These are phyloP conservation scores for Phataginus tetradactyla DNA, from an alignment of 2,797 vertebrate species.

Conservation along the genomic window DNA sequence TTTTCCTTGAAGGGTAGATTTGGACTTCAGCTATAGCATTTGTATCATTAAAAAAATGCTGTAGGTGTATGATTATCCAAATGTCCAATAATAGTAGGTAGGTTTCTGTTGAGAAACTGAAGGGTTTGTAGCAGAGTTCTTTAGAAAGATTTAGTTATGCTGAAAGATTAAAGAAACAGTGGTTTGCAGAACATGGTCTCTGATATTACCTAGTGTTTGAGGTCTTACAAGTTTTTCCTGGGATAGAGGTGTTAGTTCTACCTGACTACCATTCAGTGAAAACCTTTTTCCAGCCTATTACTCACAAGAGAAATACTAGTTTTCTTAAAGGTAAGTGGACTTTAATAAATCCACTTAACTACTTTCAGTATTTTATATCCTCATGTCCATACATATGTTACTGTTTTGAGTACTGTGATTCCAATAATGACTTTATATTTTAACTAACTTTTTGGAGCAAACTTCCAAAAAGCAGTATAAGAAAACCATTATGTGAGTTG, in stretches of 20 bases:
- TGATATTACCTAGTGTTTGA: conserved; percentile 26
- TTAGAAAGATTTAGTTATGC: conserved; percentile 25
- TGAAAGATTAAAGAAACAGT: conserved; percentile 48
- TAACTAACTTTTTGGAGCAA: background rate
- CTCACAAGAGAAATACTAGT: conserved; percentile 4
- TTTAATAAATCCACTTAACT: conserved; percentile 22
- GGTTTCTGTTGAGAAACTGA: conserved; percentile 34
- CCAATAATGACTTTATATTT: conserved; percentile 23
- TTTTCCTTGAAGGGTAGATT: background rate
- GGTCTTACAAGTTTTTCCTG: conserved; percentile 32
- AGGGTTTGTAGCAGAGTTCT: background rate
- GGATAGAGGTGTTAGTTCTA: conserved; percentile 38
- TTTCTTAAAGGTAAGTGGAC: conserved; percentile 22
- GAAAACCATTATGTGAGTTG: conserved; percentile 9
- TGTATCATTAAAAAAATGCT: conserved; percentile 14
- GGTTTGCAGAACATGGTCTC: background rate
- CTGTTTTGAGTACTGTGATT: background rate
- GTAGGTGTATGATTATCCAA: background rate
- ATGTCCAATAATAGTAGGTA: background rate
- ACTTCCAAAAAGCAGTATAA: conserved; percentile 23
- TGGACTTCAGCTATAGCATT: background rate
- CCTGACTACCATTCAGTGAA: conserved; percentile 11
- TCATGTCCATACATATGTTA: background rate
- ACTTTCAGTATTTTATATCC: background rate
- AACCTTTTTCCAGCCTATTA: background rate